phyloP scores from a whole-genome alignment of 2,113 vertebrate species.

The Rhodinocichla rosea region DNA sequence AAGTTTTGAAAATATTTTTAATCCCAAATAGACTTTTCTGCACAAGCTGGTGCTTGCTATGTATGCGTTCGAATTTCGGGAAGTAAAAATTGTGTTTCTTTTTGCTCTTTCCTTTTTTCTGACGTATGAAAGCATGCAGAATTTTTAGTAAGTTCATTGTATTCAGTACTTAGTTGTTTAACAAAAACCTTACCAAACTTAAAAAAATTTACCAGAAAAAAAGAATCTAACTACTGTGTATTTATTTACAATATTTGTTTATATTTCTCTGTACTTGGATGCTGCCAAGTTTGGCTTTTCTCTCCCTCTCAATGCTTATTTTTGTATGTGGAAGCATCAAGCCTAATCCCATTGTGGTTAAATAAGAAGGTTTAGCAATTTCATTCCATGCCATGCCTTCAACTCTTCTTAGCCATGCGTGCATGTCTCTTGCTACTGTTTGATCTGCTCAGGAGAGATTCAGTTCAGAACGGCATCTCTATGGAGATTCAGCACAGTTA shows the following conservation, averaged over 20 bases:
- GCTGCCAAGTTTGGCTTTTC: not conserved
- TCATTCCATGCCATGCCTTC: not conserved
- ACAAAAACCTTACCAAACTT: not conserved
- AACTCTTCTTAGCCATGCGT: not conserved
- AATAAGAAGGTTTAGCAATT: not conserved
- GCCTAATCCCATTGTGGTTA: slow-evolving; percentile 14
- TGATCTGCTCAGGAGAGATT: not conserved
- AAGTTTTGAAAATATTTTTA: not conserved
- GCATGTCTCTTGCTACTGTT: not conserved
- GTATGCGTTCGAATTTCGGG: not conserved
- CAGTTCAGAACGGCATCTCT: not conserved
- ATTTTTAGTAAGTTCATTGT: not conserved
- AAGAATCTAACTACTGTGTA: not conserved
- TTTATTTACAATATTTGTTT: not conserved
- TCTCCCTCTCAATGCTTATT: not conserved
- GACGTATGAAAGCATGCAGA: not conserved
- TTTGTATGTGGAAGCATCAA: not conserved
- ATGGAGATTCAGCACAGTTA: not conserved
- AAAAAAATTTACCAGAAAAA: not conserved
- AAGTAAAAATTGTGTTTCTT: not conserved
- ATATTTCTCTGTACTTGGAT: not conserved
- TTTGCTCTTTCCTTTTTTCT: not conserved
- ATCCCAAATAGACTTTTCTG: not conserved
- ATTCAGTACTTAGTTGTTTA: not conserved
- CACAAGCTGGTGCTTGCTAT: not conserved